These are phyloP conservation scores for Protophormia terraenovae DNA, from an alignment of 2,888 invertebrate species.

Conservation along the genomic window DNA sequence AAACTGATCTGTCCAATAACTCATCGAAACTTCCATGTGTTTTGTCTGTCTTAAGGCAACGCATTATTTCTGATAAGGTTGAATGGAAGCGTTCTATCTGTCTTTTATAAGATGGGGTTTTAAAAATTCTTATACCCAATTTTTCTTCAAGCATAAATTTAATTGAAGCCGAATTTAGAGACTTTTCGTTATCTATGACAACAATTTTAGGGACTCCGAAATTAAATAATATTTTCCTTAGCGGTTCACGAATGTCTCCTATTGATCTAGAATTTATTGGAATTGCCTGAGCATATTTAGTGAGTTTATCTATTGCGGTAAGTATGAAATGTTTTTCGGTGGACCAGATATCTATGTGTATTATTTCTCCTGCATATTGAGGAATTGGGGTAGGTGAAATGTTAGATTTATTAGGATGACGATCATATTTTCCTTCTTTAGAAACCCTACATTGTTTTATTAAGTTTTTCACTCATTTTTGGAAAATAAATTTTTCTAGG, in stretches of 20 bases:
- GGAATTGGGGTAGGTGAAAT: no score
- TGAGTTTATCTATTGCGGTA: slow-evolving; percentile 3
- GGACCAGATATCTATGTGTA: background rate
- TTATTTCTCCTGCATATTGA: no score
- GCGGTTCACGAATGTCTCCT: background rate
- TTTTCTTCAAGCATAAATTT: background rate
- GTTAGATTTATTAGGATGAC: no score
- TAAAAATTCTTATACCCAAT: background rate
- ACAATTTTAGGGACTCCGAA: background rate
- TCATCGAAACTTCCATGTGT: slow-evolving; percentile 36
- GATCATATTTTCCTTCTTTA: slow-evolving; percentile 15
- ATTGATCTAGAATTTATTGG: slow-evolving; percentile 1
- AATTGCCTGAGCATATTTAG: no score
- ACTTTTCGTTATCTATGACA: slow-evolving; percentile 5
- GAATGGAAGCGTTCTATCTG: background rate
- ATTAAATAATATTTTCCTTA: background rate
- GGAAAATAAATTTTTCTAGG: slow-evolving; percentile 15
- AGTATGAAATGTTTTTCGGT: background rate
- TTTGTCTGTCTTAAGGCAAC: no score
- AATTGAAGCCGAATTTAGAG: background rate
- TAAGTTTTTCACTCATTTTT: background rate
- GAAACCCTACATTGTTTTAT: slow-evolving; percentile 2
- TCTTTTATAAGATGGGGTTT: background rate
- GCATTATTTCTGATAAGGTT: background rate
- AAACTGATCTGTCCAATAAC: slow-evolving; percentile 45